A percentile compares a stretch with the other conserved stretches of the same genome.
Conservation (phyloP, 2,888 invertebrate genomes). For the Morpho helenor region DNA sequence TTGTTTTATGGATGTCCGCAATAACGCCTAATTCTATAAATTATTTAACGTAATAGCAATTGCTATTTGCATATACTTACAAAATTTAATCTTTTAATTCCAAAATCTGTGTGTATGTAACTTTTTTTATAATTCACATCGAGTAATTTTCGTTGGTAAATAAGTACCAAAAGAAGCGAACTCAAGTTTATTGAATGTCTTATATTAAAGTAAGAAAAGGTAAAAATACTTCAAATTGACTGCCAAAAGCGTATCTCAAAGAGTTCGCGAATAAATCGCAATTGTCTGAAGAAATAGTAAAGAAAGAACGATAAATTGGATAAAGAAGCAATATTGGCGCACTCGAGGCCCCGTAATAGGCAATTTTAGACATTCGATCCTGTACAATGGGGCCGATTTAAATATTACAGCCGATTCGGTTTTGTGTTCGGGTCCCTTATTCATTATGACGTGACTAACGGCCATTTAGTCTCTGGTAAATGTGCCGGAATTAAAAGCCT, state of each 20-base stretch:
- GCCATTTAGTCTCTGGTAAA: no score
- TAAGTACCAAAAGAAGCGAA: neutral
- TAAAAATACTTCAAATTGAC: slow-evolving; percentile 19
- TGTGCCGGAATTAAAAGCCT: no score
- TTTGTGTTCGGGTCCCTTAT: slow-evolving; percentile 24
- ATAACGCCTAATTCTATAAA: no score
- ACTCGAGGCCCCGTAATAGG: slow-evolving; percentile 65
- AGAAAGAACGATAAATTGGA: slow-evolving; percentile 68
- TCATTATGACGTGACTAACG: no score
- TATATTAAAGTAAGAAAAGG: slow-evolving; percentile 7
- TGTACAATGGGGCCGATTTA: slow-evolving; percentile 57
- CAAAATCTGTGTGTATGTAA: no score
- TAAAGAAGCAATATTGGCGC: slow-evolving; percentile 67
- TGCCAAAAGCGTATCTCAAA: slow-evolving; percentile 24
- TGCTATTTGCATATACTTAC: no score
- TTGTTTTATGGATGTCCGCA: no score
- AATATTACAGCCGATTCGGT: slow-evolving; percentile 48
- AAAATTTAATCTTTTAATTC: no score
- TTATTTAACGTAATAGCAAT: no score
- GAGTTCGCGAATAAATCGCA: slow-evolving; percentile 34
- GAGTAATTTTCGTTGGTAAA: neutral
- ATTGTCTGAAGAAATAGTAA: slow-evolving; percentile 59
- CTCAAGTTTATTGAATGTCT: neutral
- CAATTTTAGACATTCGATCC: slow-evolving; percentile 74
- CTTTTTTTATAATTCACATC: no score